Conservation (phyloP, 2,888 invertebrate genomes). For the Lepetodrilus schrolli region DNA sequence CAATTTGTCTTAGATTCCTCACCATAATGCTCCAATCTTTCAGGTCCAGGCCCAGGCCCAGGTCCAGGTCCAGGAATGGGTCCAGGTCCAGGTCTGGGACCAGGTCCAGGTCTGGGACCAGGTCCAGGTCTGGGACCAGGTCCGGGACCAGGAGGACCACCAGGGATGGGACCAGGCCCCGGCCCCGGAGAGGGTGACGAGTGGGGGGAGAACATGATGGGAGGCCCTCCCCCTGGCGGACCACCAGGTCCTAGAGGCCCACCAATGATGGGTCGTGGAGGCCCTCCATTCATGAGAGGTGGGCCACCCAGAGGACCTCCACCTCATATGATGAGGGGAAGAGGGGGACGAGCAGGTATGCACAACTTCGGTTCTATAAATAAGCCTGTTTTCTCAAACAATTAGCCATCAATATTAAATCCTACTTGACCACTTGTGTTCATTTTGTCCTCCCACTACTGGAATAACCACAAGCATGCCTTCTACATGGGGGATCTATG, state of each 20-base stretch:
- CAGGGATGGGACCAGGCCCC: conserved; percentile 16
- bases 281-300: conserved; percentile 29
- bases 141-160: too few species aligned
- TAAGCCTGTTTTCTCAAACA: too few species aligned
- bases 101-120: too few species aligned
- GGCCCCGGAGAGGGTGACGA: conserved; percentile 38
- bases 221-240: conserved; percentile 36
- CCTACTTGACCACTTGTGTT: too few species aligned
- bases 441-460: too few species aligned
- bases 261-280: conserved; percentile 37
- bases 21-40: too few species aligned
- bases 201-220: conserved; percentile 51
- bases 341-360: conserved; percentile 28
- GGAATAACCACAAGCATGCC: too few species aligned
- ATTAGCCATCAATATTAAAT: too few species aligned
- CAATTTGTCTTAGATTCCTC: too few species aligned
- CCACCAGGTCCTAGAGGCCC: too few species aligned
- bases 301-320: conserved; percentile 38
- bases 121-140: conserved; percentile 27
- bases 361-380: neutral
- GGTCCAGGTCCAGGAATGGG: conserved; percentile 36
- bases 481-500: too few species aligned
- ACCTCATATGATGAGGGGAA: conserved; percentile 40
- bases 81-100: conserved; percentile 27
- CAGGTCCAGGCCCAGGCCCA: conserved; percentile 7